Conservation (phyloP, 2,113 vertebrate genomes). For the Clarias gariepinus region DNA sequence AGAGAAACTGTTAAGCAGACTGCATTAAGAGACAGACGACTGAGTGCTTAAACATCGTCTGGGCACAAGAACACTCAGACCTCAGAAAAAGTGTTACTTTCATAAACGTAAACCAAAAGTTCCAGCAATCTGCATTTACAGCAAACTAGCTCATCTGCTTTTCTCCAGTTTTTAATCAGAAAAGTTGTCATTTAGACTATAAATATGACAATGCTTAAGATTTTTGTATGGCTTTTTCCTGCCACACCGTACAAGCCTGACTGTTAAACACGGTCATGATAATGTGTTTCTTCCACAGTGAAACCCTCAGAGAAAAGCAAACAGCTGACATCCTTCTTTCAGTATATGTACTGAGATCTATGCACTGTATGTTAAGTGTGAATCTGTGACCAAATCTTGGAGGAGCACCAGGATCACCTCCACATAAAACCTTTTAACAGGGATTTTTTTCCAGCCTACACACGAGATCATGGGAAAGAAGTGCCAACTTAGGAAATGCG, state of each 20-base stretch:
- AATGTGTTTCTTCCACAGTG: background rate
- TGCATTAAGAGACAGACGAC: conserved; percentile 39
- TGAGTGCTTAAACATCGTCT: conserved; percentile 12
- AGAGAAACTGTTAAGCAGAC: conserved; percentile 48
- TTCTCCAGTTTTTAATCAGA: background rate
- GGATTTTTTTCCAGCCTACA: background rate
- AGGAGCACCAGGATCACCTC: background rate
- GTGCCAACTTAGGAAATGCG: background rate
- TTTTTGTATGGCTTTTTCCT: background rate
- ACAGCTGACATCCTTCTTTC: background rate
- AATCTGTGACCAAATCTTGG: background rate
- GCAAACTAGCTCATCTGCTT: conserved; percentile 1
- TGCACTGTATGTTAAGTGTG: background rate
- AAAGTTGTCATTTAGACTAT: background rate
- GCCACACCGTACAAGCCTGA: background rate
- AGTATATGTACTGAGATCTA: background rate
- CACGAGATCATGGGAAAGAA: background rate
- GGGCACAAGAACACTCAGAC: conserved; percentile 40
- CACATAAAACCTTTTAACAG: background rate
- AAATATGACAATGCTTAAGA: background rate
- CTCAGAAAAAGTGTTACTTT: conserved; percentile 3
- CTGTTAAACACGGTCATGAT: background rate
- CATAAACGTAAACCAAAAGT: conserved; percentile 23
- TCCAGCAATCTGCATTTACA: conserved; percentile 22
- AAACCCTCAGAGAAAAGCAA: background rate